Conservation (phyloP, 2,797 vertebrate species). For the Chrosomus eos region DNA sequence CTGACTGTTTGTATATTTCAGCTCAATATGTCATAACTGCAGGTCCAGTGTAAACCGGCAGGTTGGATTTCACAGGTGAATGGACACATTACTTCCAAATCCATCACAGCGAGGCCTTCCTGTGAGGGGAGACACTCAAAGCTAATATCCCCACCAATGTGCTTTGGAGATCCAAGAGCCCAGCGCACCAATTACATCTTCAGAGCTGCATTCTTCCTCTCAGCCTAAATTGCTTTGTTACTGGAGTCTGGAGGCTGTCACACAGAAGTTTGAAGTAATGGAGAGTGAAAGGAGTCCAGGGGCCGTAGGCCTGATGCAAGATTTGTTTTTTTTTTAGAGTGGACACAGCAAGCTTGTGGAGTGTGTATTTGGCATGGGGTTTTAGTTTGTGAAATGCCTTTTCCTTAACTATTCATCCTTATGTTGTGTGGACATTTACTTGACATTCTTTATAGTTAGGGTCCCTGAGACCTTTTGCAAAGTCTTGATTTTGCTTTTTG, state of each 20-base stretch:
- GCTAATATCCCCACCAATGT: conserved; percentile 56
- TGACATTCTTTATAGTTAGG: neutral
- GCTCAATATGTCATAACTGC: conserved; percentile 59
- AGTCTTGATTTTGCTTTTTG: too few relatives aligned
- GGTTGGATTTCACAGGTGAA: conserved; percentile 81
- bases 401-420: neutral
- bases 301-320: conserved; percentile 7
- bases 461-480: neutral
- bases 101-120: conserved; percentile 62
- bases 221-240: conserved; percentile 60
- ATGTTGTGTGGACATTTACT: neutral
- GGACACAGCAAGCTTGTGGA: conserved; percentile 1
- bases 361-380: neutral
- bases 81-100: conserved; percentile 76
- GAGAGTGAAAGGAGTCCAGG: conserved; percentile 33
- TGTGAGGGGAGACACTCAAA: conserved; percentile 49
- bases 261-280: conserved; percentile 26
- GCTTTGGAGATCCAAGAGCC: conserved; percentile 50
- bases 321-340: neutral
- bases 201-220: conserved; percentile 33
- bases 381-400: neutral
- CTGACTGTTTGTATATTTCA: conserved; percentile 28
- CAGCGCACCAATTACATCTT: conserved; percentile 52
- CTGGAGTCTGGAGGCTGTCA: conserved; percentile 51
- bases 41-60: conserved; percentile 56